Percentiles rank a stretch among this genome's conserved stretches.
phyloP scores from a whole-genome alignment of 1,140 invertebrate genomes.

The Notospermus geniculatus region DNA sequence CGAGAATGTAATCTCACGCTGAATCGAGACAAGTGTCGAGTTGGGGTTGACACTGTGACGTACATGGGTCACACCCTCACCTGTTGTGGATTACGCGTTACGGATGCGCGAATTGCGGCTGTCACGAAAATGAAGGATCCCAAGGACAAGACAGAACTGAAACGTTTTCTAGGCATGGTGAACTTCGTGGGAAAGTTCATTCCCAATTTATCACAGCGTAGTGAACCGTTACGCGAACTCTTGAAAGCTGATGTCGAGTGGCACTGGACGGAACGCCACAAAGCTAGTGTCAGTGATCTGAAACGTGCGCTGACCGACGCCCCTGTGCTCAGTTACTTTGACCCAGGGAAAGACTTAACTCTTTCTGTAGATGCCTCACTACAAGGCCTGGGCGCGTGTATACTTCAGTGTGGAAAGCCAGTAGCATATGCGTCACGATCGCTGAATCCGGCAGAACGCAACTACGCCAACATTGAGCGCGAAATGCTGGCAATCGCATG shows the following conservation, averaged over 20 bases:
- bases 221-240: constrained; percentile 26
- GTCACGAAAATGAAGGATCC: constrained; percentile 27
- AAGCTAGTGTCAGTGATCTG: constrained; percentile 25
- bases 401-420: constrained; percentile 28
- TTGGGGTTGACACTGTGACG: too few species aligned
- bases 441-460: constrained; percentile 44
- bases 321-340: constrained; percentile 27
- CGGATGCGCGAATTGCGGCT: constrained; percentile 40
- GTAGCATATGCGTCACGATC: constrained; percentile 43
- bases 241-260: constrained; percentile 19
- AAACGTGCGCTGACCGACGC: constrained; percentile 19
- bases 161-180: constrained; percentile 27
- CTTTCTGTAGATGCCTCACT: constrained; percentile 52
- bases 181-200: constrained; percentile 16
- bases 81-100: constrained; percentile 25
- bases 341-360: constrained; percentile 18
- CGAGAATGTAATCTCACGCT: not conserved
- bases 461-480: constrained; percentile 55
- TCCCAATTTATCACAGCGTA: constrained; percentile 22
- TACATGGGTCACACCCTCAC: not conserved
- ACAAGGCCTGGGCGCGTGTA: constrained; percentile 49
- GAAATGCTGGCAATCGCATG: constrained; percentile 43
- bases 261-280: constrained; percentile 21
- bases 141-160: constrained; percentile 24
- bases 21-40: too few species aligned